Evolutionary conservation across 2,888 invertebrate species (phyloP), one percentile per base, ranked within the genome.

Genomic region (Diogma glabrata): DNA sequence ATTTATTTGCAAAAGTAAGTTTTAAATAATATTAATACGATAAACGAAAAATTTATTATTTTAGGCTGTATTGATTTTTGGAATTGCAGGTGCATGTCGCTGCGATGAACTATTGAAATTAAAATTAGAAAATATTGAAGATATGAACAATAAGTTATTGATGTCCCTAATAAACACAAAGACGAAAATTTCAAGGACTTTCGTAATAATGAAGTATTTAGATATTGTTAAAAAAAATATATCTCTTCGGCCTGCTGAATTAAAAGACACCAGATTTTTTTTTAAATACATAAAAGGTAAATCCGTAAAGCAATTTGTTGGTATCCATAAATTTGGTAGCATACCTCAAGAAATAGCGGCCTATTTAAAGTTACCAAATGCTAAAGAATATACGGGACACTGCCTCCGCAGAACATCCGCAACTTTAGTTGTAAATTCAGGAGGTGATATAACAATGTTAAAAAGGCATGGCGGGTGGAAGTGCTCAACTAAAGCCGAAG

Each of bases 251-350:
- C n/a, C n/a, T n/a, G n/a, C n/a, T n/a, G n/a, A n/a, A n/a, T n/a
- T n/a, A n/a, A n/a, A n/a, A n/a, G n/a, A n/a, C n/a, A n/a, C n/a
- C n/a, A n/a, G n/a, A n/a, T n/a, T n/a, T 38, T 38, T 38, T 38
- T 38, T 38, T 38, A 38, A 38, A 38, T 38, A 38, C 16, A 38
- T 10, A 38, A 38, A 38, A 17, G 38, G 16, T 38, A 38, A 16
- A 38, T 16, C 17, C 19, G 16, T 38, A 16, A 38, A 38, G 19
- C 16, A 38, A 38, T 16, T 10, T 8, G 38, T 38, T 38, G 38
- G 38, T 19, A 38, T 38, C 16, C 38, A 38, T 38, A 16, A 38
- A 19, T 38, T 38, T 38, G 38, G 38, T 38, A 38, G 19, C 16
- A 38, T 14, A 6, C 38, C 38, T 17, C 38, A 38, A 38, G 19